A percentile compares a stretch with the other conserved stretches of the same genome.
phyloP scores from a whole-genome alignment of 1,140 invertebrate genomes.

The Brevipalpus yothersi region DNA sequence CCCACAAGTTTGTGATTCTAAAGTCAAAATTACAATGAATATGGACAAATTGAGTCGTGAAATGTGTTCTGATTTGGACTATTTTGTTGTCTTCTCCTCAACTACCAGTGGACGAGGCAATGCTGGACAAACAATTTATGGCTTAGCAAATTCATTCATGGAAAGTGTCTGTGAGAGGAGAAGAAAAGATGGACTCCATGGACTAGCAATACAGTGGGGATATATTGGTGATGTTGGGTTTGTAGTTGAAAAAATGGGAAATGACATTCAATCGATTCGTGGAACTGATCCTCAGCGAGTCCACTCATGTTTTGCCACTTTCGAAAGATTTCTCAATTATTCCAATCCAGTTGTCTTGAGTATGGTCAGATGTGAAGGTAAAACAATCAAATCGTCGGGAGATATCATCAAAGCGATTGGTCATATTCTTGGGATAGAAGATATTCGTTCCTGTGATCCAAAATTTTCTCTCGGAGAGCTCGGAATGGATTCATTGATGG shows the following conservation, averaged over 20 bases:
- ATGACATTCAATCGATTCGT: constrained; percentile 62
- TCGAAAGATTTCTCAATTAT: constrained; percentile 40
- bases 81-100: constrained; percentile 85
- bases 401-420: constrained; percentile 17
- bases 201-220: constrained; percentile 87
- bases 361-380: constrained; percentile 24
- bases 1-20: constrained; percentile 31
- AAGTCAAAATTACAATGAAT: constrained; percentile 37
- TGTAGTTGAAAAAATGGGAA: constrained; percentile 33
- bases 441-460: constrained; percentile 49
- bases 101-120: constrained; percentile 21
- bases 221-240: constrained; percentile 89
- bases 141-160: constrained; percentile 72
- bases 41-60: constrained; percentile 45
- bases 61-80: constrained; percentile 49
- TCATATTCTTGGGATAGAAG: constrained; percentile 28
- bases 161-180: constrained; percentile 40
- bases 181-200: constrained; percentile 32
- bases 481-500: constrained; percentile 91
- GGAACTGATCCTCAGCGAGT: constrained; percentile 85
- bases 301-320: constrained; percentile 50
- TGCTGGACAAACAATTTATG: neutral
- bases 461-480: constrained; percentile 57
- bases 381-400: constrained; percentile 20
- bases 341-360: neutral